Evolutionary conservation across 2,113 vertebrate genomes (phyloP), one percentile per base, ranked within the genome.

Genomic region (Emberiza fucata): DNA sequence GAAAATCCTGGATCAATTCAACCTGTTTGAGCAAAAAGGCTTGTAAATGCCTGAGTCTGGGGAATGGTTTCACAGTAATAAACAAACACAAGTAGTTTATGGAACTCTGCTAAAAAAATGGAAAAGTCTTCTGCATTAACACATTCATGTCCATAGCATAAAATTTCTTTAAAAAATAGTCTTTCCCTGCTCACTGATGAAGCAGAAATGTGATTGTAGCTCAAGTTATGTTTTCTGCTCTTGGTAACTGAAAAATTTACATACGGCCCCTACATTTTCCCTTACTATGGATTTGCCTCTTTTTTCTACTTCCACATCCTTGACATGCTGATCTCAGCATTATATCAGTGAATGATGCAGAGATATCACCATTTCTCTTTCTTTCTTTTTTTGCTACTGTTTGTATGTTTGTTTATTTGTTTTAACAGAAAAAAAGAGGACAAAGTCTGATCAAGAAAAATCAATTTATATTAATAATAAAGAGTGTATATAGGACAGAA

Each of bases 1-100:
- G 39, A 97, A 97, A 96, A 95, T 63, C 48, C 77, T 73, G 47
- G 66, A 93, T 94, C 91, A 94, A n/a, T 77, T 95, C 87, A 91
- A 81, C 66, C 76, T 77, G 25, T 88, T 66, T 78, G 28, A 69
- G 68, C 60, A 42, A 65, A 51, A 82, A 61, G 12, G 39, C 44
- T 92, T 65, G 57, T 28, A 93, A 72, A 68, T 64, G 20, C 72
- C 60, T 78, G 42, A 91, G 73, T 88, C 25, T 23, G 23, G 75
- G n/a, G 39, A 81, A 91, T 5, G 11, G 24, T 64, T 90, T 94
- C 61, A 88, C 20, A 86, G 51, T 63, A 88, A 95, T 79, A 92
- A 91, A 95, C 71, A 91, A 83, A 85, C 50, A 88, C 29, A 61
- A 64, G 44, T n/a, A 88, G 56, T 84, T 83, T 53, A 76, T 80